Evolutionary conservation across 1,140 invertebrate species (phyloP).

Genomic region (Papilio aristodemus): DNA sequence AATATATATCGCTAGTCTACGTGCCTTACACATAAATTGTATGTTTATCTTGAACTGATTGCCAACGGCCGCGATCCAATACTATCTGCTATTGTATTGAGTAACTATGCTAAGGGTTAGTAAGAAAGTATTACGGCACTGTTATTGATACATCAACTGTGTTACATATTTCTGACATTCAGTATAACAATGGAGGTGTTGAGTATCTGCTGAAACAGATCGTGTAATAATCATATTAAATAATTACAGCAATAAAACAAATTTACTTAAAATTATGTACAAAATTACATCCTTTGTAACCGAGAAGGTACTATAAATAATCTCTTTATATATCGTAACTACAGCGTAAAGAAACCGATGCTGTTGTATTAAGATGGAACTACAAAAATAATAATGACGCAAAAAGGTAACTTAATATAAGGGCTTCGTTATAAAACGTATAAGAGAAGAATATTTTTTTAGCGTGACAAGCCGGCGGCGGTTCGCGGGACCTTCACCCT

Average conservation of each 20-base stretch:
- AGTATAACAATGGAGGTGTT: too few relatives aligned
- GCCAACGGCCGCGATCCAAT: not conserved
- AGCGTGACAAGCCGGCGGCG: slow-evolving; percentile 34
- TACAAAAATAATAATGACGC: slow-evolving; percentile 19
- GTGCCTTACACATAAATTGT: slow-evolving; percentile 7
- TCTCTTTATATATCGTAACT: not conserved
- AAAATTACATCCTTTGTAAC: not conserved
- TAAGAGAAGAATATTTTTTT: slow-evolving; percentile 3
- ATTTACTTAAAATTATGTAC: not conserved
- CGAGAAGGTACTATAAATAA: not conserved
- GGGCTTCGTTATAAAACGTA: slow-evolving; percentile 24
- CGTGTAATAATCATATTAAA: not conserved
- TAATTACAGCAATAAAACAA: not conserved
- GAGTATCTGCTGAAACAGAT: not conserved
- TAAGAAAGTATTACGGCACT: not conserved
- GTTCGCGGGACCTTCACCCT: slow-evolving; percentile 72
- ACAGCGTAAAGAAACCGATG: slow-evolving; percentile 10
- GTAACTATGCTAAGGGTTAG: not conserved
- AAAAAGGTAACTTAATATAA: slow-evolving; percentile 29
- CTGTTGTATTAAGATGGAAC: slow-evolving; percentile 11
- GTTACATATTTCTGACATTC: too few relatives aligned
- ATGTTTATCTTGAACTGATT: not conserved
- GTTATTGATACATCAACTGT: not conserved
- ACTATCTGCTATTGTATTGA: not conserved
- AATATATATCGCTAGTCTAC: slow-evolving; percentile 4